Conservation (phyloP, 2,888 invertebrate genomes). For the Caenorhabditis sp. region DNA sequence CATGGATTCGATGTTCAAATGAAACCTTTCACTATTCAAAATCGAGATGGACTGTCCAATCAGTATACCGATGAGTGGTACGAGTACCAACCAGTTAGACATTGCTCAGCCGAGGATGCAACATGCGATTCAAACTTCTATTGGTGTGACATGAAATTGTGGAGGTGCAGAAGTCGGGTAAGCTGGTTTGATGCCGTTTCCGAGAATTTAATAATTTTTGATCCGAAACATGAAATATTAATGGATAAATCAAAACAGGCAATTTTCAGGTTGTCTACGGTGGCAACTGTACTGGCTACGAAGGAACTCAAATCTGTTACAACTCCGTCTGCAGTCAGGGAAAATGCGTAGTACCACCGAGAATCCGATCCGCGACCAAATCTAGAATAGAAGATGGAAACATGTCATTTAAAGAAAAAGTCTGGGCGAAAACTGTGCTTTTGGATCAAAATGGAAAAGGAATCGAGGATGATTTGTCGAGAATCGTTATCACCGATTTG, state of each 20-base stretch:
- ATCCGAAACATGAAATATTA: too few species aligned
- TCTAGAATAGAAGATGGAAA: constrained; percentile 58
- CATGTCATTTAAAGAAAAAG: constrained; percentile 61
- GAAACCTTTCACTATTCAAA: constrained; percentile 81
- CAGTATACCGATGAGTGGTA: constrained; percentile 82
- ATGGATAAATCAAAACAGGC: too few species aligned
- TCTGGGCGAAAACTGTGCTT: constrained; percentile 81
- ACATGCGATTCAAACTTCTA: constrained; percentile 77
- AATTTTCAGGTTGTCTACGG: constrained; percentile 72
- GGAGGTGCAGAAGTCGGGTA: constrained; percentile 78
- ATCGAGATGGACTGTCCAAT: constrained; percentile 81
- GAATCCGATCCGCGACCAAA: constrained; percentile 49
- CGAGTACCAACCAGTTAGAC: constrained; percentile 80
- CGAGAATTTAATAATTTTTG: background rate
- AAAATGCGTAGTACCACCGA: constrained; percentile 61
- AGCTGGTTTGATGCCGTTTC: background rate
- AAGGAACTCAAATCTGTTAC: constrained; percentile 80
- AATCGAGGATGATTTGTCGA: constrained; percentile 64
- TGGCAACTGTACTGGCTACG: constrained; percentile 82
- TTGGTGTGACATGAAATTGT: constrained; percentile 78
- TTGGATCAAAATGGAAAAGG: constrained; percentile 70
- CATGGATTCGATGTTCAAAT: constrained; percentile 80
- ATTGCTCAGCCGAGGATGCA: constrained; percentile 73
- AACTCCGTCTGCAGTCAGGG: constrained; percentile 76
- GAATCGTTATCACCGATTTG: constrained; percentile 53